Base-by-base conservation (phyloP, 2,888 invertebrate genomes). In the Alcis repandata region DNA sequence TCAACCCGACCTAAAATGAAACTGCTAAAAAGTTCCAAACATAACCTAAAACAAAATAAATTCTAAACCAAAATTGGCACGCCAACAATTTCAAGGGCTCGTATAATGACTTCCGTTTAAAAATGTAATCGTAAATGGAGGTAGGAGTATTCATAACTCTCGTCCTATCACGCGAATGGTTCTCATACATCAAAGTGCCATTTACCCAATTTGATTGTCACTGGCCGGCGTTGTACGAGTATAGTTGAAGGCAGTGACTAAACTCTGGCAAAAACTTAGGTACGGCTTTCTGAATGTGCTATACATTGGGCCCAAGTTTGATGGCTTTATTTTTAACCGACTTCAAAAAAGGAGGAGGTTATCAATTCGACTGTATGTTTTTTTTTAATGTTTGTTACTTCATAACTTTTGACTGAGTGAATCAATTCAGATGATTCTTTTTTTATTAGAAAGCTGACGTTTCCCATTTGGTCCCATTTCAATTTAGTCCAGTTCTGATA, bases 151-250 rank as follows among this genome's bases (percentile, higher is more conserved):
- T 61, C 57, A 60, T 61, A 66, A 52, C 60, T 52, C 59, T 33
- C 51, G 48, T 54, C 60, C 65, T 56, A 49, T 56, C 48, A 57
- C 11, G 20, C 57, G 65, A 57, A 66, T 60, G 52, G 65, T 52
- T 60, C 57, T 61, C 52, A 52, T 59, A 66, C 60, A 61, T 61
- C 65, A 66, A 61, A 66, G 65, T 46, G 43, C 57, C 65, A 61
- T 66, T 66, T 61, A 61, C 65, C 65, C 60, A 66, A 66, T 61
- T 66, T 66, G 57, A 66, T 66, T 66, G 65, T 66, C 65, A 65
- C 65, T n/a, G 60, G n/a, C 45, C 60, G 46, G 48, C 51, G 17
- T n/a, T 27, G 20, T 20, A n/a, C n/a, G n/a, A 6, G 17, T 7
- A 20, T 51, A 36, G 13, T 7, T 17, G 32, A 17, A 19, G 1